Percentiles rank a stretch among this genome's conserved stretches.
These are phyloP conservation scores for Mesoclemmys tuberculata DNA, from an alignment of 2,113 vertebrate species.

Conservation along the genomic window DNA sequence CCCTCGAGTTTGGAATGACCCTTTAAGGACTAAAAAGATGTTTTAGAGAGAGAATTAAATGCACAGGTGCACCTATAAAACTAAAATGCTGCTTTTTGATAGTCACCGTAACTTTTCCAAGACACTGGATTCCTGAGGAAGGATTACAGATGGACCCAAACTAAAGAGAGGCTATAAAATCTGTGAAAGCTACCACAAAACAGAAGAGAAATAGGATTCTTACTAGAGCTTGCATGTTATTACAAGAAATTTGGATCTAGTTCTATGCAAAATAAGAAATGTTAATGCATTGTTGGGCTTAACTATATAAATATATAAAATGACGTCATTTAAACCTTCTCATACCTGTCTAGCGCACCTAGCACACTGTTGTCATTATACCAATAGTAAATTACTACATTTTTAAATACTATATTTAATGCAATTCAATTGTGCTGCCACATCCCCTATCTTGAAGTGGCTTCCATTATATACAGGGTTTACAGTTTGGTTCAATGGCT, in stretches of 20 bases:
- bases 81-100: conserved; percentile 10
- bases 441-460: no score
- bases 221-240: not conserved
- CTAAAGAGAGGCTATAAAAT: not conserved
- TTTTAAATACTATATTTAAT: not conserved
- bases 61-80: conserved; percentile 12
- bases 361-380: not conserved
- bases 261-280: not conserved
- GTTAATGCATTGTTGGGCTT: fast-evolving
- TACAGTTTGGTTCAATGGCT: no score
- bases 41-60: conserved; percentile 37
- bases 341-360: not conserved
- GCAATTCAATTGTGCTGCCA: not conserved
- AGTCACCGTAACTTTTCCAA: not conserved
- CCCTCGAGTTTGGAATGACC: not conserved
- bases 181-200: not conserved
- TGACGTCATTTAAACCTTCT: not conserved
- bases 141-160: not conserved
- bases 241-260: not conserved
- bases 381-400: not conserved
- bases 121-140: conserved; percentile 23
- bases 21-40: conserved; percentile 33
- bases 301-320: fast-evolving
- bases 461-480: no score
- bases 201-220: not conserved